Percentiles rank a stretch among this genome's conserved stretches.
phyloP scores from a whole-genome alignment of 2,113 vertebrate genomes.

The Struthidea cinerea region DNA sequence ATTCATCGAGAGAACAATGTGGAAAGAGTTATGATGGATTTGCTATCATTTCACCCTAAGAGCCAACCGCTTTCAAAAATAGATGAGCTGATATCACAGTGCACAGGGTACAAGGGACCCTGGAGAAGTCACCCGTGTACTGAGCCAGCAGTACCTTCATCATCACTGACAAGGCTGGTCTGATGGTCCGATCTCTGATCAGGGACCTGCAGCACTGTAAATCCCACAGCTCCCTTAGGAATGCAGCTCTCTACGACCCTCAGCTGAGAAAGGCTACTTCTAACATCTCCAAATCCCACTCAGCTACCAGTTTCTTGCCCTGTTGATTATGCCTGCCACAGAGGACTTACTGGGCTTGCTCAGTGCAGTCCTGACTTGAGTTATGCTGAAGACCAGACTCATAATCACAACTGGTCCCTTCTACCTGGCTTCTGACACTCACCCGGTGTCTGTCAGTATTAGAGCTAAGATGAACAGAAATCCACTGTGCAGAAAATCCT shows the following conservation, averaged over 20 bases:
- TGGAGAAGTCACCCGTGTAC: background rate
- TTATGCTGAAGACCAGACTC: background rate
- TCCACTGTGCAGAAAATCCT: background rate
- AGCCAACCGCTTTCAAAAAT: constrained; percentile 20
- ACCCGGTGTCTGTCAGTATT: rapidly evolving
- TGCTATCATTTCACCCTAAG: background rate
- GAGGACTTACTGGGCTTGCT: background rate
- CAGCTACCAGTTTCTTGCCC: background rate
- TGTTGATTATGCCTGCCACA: background rate
- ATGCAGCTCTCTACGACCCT: background rate
- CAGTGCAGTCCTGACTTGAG: background rate
- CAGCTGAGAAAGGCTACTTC: background rate
- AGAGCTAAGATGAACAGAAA: background rate
- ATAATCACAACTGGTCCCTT: background rate
- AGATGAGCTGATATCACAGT: constrained; percentile 18
- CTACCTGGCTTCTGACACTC: background rate
- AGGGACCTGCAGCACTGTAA: background rate
- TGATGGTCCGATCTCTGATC: rapidly evolving
- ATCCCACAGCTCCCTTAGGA: background rate
- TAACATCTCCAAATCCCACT: background rate
- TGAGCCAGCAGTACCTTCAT: background rate
- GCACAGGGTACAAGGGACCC: background rate
- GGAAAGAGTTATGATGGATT: constrained; percentile 10
- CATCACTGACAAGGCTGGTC: background rate
- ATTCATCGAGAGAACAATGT: constrained; percentile 16